These are phyloP conservation scores for Unio delphinus DNA, from an alignment of 2,888 invertebrate species.

Conservation along the genomic window DNA sequence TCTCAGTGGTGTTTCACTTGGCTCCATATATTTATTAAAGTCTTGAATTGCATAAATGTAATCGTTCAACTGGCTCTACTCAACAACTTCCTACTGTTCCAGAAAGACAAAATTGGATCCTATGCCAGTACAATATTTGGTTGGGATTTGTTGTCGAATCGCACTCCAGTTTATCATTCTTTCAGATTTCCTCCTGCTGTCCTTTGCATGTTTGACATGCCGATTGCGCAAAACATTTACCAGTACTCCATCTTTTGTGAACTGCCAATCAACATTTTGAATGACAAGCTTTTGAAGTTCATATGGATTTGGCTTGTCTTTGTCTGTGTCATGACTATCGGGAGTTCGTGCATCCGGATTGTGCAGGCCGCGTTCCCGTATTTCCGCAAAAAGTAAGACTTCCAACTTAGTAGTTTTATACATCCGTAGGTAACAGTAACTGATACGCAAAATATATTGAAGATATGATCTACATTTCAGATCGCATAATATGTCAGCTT, in stretches of 20 bases:
- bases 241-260: slow-evolving; percentile 16
- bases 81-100: slow-evolving; percentile 7
- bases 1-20: slow-evolving; percentile 28
- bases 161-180: slow-evolving; percentile 11
- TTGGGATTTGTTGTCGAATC: slow-evolving; percentile 2
- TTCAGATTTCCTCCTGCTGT: slow-evolving; percentile 17
- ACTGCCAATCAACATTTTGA: slow-evolving; percentile 19
- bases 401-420: too few species aligned
- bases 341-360: slow-evolving; percentile 21
- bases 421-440: too few species aligned
- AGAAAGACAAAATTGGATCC: too few species aligned
- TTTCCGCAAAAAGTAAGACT: slow-evolving; percentile 24
- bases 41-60: slow-evolving; percentile 25
- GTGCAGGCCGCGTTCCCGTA: slow-evolving; percentile 16
- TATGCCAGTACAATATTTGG: too few species aligned
- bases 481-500: too few species aligned
- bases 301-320: slow-evolving; percentile 33
- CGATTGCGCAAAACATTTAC: slow-evolving; percentile 7
- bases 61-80: slow-evolving; percentile 19
- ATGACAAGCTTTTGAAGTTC: slow-evolving; percentile 23
- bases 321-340: slow-evolving; percentile 21
- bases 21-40: slow-evolving; percentile 24
- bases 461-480: too few species aligned
- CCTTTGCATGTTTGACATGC: slow-evolving; percentile 16
- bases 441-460: too few species aligned